Evolutionary conservation across 2,797 vertebrate genomes (phyloP).

Genomic region (Helarctos malayanus): DNA sequence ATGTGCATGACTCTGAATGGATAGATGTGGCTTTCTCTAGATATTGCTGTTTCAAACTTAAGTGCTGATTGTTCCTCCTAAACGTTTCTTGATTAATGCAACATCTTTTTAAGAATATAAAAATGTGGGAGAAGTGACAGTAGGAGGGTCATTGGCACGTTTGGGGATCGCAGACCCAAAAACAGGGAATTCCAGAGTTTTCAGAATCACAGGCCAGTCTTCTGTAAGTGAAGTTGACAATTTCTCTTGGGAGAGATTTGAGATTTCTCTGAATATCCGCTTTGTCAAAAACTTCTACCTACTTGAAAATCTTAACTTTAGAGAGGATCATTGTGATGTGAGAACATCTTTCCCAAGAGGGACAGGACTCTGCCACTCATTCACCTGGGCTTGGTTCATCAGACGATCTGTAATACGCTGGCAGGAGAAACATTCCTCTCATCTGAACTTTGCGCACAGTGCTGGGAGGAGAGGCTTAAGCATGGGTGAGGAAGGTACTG

Average conservation of each 20-base stretch:
- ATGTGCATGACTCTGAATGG: background rate
- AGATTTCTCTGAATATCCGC: background rate
- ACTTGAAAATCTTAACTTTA: background rate
- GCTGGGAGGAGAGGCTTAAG: background rate
- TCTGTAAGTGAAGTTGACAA: conserved; percentile 8
- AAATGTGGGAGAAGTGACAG: background rate
- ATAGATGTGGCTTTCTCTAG: background rate
- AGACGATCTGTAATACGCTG: background rate
- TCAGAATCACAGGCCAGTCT: background rate
- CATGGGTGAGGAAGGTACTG: background rate
- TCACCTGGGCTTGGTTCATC: background rate
- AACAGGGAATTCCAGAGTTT: background rate
- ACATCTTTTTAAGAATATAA: conserved; percentile 15
- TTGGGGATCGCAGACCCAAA: conserved; percentile 13
- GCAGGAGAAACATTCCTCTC: background rate
- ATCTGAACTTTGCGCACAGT: background rate
- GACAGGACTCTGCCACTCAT: background rate
- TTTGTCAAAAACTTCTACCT: background rate
- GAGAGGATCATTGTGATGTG: background rate
- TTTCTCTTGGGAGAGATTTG: background rate
- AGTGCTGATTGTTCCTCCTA: background rate
- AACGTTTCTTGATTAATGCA: background rate
- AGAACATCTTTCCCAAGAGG: background rate
- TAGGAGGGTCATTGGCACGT: background rate
- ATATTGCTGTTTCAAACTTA: background rate